Base-by-base conservation (phyloP, 1,140 invertebrate genomes). In the Diabrotica undecimpunctata region DNA sequence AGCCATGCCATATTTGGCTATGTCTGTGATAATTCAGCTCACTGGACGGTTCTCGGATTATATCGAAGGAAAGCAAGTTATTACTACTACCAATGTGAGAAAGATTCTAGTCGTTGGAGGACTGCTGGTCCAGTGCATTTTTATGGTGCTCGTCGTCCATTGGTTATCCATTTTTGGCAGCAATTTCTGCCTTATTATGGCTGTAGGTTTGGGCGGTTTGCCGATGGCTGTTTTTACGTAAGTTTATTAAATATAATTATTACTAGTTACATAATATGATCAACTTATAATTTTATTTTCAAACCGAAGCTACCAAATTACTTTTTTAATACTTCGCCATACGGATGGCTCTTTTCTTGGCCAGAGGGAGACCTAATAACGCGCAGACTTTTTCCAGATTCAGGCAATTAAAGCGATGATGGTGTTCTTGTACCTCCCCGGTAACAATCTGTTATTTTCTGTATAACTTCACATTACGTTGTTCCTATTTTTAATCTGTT, bases 141-240 rank as follows among this genome's bases (percentile, higher is more conserved):
- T 95, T 77, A 94, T 95, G 90, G 82, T 91, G 8, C 80, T 84
- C 0, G 89, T 91, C 0, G 90, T 88, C 2, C 92, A 89, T 73
- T 79, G 88, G 1, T 78, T 84, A 51, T 85, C 86, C 12, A 81
- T 88, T 11, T 80, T 79, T 1, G 84, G 85, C 54, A 90, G 89
- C 38, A 83, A 95, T 10, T 80, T 86, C 1, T 94, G 86, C 76
- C 82, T 97, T 7, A 92, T 90, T 0, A 84, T 94, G 59, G 92
- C 93, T 12, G 91, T 95, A 8, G 93, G 93, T 0, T 81, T 95
- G 9, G 92, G 93, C 36, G 94, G 92, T 1, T 94, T 95, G 76
- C 90, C 93, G 7, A 94, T 91, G 90, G 88, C 91, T 11, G 94
- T 91, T 56, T 95, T 91, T 76, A 88, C 88, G 90, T 91, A 81